Evolutionary conservation across 2,113 vertebrate genomes (phyloP).

Genomic region (Chionodraco myersi): DNA sequence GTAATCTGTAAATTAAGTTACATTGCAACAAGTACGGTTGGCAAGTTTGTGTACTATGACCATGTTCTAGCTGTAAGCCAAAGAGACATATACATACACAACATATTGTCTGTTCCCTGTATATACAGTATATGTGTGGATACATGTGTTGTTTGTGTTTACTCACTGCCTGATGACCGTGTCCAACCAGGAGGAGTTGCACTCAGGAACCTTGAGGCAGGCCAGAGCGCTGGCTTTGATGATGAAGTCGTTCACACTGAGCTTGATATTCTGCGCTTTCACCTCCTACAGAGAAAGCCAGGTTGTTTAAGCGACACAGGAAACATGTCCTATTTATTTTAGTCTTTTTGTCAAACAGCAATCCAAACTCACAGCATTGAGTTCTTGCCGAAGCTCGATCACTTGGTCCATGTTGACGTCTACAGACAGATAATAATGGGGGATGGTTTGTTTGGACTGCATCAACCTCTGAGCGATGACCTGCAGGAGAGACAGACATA

Average conservation of each 20-base stretch:
- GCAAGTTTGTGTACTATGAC: neutral
- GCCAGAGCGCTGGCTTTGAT: constrained; percentile 97
- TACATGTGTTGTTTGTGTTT: constrained; percentile 10
- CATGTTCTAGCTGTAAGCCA: neutral
- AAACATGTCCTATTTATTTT: neutral
- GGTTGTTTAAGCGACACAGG: constrained; percentile 14
- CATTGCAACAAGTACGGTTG: no score
- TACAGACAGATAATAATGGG: constrained; percentile 98
- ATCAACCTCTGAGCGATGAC: constrained; percentile 97
- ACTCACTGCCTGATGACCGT: constrained; percentile 98
- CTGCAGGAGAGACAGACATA: constrained; percentile 75
- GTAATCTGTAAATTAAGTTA: no score
- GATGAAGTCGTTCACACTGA: constrained; percentile 98
- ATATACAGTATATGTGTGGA: neutral
- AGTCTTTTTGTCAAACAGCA: neutral
- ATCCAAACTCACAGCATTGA: constrained; percentile 88
- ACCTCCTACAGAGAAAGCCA: constrained; percentile 84
- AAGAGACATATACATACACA: neutral
- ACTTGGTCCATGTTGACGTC: constrained; percentile 96
- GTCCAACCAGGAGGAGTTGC: constrained; percentile 98
- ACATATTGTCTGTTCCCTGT: neutral
- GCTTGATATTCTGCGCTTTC: constrained; percentile 89
- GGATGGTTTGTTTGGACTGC: constrained; percentile 98
- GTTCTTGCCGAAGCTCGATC: constrained; percentile 91
- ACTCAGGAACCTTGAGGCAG: constrained; percentile 97